These are phyloP conservation scores for Ivindomyrus marchei DNA, from an alignment of 2,113 vertebrate genomes.

Conservation along the genomic window DNA sequence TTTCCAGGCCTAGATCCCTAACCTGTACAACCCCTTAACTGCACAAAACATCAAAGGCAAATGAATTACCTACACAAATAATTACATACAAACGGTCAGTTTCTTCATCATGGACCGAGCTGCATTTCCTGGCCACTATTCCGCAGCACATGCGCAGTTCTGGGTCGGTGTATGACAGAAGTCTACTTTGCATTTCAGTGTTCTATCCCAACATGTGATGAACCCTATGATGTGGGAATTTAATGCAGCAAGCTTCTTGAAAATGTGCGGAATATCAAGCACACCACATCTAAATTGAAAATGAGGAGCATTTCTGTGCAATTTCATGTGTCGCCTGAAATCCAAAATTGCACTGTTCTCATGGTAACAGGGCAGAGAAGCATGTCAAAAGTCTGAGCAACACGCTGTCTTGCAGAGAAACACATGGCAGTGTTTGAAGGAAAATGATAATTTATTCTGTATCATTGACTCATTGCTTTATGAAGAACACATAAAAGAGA, in stretches of 20 bases:
- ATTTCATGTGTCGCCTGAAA: background rate
- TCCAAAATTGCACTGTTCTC: background rate
- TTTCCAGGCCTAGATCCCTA: background rate
- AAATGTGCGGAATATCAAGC: background rate
- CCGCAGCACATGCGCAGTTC: background rate
- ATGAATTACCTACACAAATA: background rate
- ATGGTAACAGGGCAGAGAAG: background rate
- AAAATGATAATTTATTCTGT: background rate
- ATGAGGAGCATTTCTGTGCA: background rate
- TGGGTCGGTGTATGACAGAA: background rate
- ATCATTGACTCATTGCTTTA: background rate
- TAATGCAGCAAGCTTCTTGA: background rate
- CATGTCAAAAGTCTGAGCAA: background rate
- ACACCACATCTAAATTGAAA: background rate
- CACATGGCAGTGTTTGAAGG: background rate
- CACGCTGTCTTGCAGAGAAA: background rate
- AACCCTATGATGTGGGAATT: background rate
- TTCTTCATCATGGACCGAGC: background rate
- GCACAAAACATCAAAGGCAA: background rate
- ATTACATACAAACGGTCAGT: background rate
- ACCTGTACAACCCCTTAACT: background rate
- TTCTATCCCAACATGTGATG: background rate
- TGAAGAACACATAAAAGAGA: background rate
- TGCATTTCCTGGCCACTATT: background rate
- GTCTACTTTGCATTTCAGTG: background rate